Conservation (phyloP, 2,888 invertebrate genomes). For the Cistogaster globosa region DNA sequence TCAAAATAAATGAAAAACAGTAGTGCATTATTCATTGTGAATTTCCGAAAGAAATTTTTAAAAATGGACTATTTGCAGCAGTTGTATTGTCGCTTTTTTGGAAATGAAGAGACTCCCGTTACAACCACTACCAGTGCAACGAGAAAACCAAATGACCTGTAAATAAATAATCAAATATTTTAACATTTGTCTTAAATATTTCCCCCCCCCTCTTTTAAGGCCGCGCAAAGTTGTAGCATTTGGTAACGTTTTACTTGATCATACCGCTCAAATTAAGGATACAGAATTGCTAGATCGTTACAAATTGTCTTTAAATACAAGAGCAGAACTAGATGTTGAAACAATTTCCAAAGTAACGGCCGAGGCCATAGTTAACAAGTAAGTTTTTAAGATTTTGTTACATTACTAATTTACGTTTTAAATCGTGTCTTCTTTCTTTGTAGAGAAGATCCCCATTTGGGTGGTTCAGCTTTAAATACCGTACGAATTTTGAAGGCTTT, state of each 20-base stretch:
- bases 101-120: conserved; percentile 8
- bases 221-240: conserved; percentile 81
- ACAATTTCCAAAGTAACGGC: conserved; percentile 75
- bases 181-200: not conserved
- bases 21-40: conserved; percentile 1
- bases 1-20: conserved; percentile 45
- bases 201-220: conserved; percentile 63
- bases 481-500: conserved; percentile 82
- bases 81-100: conserved; percentile 58
- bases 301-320: conserved; percentile 76
- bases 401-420: too few relatives aligned
- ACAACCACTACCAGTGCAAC: not conserved
- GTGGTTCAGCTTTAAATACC: conserved; percentile 84
- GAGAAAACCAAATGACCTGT: conserved; percentile 46
- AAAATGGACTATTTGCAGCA: conserved; percentile 65
- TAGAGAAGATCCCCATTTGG: conserved; percentile 75
- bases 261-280: conserved; percentile 75
- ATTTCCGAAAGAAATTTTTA: not conserved
- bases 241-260: conserved; percentile 81
- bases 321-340: conserved; percentile 79
- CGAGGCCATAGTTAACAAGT: conserved; percentile 72
- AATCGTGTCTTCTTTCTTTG: not conserved
- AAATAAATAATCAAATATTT: conserved; percentile 19
- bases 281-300: conserved; percentile 78
- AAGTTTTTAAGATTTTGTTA: conserved; percentile 7